Percentiles rank a stretch among this genome's conserved stretches.
Conservation (phyloP, 2,797 vertebrate species). For the Stomatorhinus walkeri region DNA sequence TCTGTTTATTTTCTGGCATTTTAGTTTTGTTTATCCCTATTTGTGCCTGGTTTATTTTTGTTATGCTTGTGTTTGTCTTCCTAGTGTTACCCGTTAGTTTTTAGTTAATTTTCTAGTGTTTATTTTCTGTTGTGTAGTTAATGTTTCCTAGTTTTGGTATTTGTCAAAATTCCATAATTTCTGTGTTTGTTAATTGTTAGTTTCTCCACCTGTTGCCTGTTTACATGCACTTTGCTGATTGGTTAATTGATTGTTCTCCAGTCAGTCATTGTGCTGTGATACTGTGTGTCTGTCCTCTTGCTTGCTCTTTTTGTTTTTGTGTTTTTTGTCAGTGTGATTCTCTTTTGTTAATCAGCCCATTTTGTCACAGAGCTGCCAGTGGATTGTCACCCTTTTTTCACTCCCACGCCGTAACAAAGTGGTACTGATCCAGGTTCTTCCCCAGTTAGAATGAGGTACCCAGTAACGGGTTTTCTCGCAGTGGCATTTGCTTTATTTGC, state of each 20-base stretch:
- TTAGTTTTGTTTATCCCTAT: background rate
- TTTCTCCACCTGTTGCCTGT: background rate
- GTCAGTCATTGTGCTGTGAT: background rate
- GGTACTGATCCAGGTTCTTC: background rate
- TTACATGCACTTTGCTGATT: background rate
- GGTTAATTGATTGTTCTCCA: background rate
- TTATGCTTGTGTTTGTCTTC: background rate
- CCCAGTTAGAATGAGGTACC: background rate
- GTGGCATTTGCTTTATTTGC: background rate
- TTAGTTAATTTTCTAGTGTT: background rate
- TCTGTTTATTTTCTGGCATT: background rate
- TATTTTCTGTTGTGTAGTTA: background rate
- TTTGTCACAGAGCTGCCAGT: background rate
- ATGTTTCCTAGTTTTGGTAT: background rate
- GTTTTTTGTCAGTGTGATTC: background rate
- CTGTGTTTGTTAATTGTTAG: background rate
- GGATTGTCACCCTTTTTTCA: background rate
- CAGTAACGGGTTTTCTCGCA: background rate
- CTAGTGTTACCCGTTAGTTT: background rate
- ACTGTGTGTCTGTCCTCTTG: background rate
- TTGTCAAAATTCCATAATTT: background rate
- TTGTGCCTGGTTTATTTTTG: background rate
- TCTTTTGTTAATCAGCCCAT: background rate
- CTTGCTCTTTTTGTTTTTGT: background rate
- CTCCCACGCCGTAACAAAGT: background rate